Conservation (phyloP, 1,140 invertebrate genomes). For the Drosophila varians region DNA sequence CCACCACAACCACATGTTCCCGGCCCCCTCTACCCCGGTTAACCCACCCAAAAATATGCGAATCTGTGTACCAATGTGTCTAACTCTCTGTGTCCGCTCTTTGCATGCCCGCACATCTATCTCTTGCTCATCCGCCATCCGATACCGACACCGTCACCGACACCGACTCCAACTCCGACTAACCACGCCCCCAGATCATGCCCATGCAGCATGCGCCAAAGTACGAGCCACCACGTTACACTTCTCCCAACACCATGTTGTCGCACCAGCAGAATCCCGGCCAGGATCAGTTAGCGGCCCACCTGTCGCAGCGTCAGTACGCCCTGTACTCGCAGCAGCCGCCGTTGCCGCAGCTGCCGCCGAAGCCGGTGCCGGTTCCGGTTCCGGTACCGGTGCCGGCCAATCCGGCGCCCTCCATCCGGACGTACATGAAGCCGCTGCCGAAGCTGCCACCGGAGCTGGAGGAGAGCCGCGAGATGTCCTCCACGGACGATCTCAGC, state of each 20-base stretch:
- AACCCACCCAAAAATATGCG: conserved; percentile 17
- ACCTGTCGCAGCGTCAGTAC: conserved; percentile 85
- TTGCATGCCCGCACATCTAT: conserved; percentile 62
- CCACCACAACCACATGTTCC: too few species aligned
- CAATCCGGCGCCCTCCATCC: conserved; percentile 23
- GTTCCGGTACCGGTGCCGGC: conserved; percentile 13
- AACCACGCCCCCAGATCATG: conserved; percentile 67
- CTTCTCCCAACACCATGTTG: conserved; percentile 84
- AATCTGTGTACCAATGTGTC: conserved; percentile 49
- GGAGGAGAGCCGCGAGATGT: conserved; percentile 84
- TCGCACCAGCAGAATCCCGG: conserved; percentile 84
- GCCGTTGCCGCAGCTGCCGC: conserved; percentile 60
- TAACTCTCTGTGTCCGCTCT: conserved; percentile 50
- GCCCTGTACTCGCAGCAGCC: conserved; percentile 82
- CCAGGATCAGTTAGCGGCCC: conserved; percentile 36
- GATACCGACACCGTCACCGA: too few species aligned
- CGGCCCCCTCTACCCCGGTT: not conserved
- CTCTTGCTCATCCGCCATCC: conserved; percentile 40
- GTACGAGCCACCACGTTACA: conserved; percentile 84
- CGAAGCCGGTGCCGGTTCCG: conserved; percentile 7
- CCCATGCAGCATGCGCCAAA: conserved; percentile 83
- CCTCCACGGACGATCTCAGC: conserved; percentile 91
- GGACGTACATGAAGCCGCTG: conserved; percentile 85
- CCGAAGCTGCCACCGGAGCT: conserved; percentile 84
- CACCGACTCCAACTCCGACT: conserved; percentile 23